A percentile compares a stretch with the other conserved stretches of the same genome.
phyloP scores from a whole-genome alignment of 2,797 vertebrate genomes.

The Sternotherus odoratus region DNA sequence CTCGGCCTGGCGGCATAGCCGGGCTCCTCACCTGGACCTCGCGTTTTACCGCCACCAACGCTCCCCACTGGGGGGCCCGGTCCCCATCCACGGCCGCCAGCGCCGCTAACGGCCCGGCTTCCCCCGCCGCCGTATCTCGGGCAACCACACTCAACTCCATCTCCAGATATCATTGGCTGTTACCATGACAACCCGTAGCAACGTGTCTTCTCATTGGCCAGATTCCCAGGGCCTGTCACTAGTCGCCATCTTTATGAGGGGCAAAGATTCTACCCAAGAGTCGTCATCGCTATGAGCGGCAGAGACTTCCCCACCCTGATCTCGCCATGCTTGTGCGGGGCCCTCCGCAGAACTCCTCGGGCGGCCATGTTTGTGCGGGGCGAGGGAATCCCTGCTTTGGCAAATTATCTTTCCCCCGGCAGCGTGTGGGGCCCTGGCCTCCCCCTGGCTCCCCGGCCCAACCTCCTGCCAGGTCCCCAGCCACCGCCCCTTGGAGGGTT shows the following conservation, averaged over 20 bases:
- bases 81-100: background rate
- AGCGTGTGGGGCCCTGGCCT: slow-evolving; percentile 49
- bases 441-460: no score
- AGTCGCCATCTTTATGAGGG: slow-evolving; percentile 56
- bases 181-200: slow-evolving; percentile 75
- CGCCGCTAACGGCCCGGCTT: background rate
- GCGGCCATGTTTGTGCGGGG: slow-evolving; percentile 41
- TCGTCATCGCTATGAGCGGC: rapidly evolving
- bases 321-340: slow-evolving; percentile 45
- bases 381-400: background rate
- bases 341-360: rapidly evolving
- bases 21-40: background rate
- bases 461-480: no score
- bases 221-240: background rate
- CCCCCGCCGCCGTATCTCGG: slow-evolving; percentile 28
- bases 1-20: background rate
- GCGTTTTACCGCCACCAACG: background rate
- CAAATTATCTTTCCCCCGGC: no score
- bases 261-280: background rate
- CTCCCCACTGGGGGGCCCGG: background rate
- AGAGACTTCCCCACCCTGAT: rapidly evolving
- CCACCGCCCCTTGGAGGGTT: no score
- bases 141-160: slow-evolving; percentile 50
- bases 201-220: slow-evolving; percentile 70
- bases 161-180: slow-evolving; percentile 72